These are phyloP conservation scores for Umimayanthus chanpuru DNA, from an alignment of 92 coral and sea anemone genomes.

Conservation along the genomic window DNA sequence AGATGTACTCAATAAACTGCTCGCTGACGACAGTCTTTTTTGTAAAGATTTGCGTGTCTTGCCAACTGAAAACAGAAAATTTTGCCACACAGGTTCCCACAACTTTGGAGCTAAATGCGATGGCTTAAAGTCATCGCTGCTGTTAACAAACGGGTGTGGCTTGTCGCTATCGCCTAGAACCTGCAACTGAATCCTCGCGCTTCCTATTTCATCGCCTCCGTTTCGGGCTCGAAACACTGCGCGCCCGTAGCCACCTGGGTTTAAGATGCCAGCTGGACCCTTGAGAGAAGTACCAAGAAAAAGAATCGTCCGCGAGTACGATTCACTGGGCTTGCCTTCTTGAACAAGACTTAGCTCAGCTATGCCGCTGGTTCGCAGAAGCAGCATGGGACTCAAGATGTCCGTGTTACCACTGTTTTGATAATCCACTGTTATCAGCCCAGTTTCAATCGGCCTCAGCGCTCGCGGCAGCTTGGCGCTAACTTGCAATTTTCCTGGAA, in stretches of 20 bases:
- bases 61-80: slow-evolving; percentile 72
- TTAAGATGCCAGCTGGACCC: slow-evolving; percentile 81
- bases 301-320: slow-evolving; percentile 44
- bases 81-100: slow-evolving; percentile 81
- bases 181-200: slow-evolving; percentile 38
- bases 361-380: slow-evolving; percentile 50
- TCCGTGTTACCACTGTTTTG: slow-evolving; percentile 80
- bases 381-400: slow-evolving; percentile 52
- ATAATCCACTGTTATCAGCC: slow-evolving; percentile 58
- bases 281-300: slow-evolving; percentile 66
- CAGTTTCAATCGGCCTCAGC: slow-evolving; percentile 53
- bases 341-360: slow-evolving; percentile 48
- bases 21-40: slow-evolving; percentile 57
- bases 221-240: slow-evolving; percentile 52
- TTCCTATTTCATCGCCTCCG: slow-evolving; percentile 23
- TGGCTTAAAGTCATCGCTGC: slow-evolving; percentile 70
- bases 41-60: slow-evolving; percentile 63
- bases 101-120: slow-evolving; percentile 45
- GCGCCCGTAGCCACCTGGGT: slow-evolving; percentile 66
- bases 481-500: slow-evolving; percentile 66
- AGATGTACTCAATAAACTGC: slow-evolving; percentile 60
- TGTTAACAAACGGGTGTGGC: slow-evolving; percentile 67
- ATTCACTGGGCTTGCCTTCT: slow-evolving; percentile 40
- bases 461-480: slow-evolving; percentile 58
- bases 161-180: slow-evolving; percentile 37